Percentiles rank a stretch among this genome's conserved stretches.
Evolutionary conservation across 1,140 invertebrate species (phyloP).

Genomic region (Drosophila arizonae): DNA sequence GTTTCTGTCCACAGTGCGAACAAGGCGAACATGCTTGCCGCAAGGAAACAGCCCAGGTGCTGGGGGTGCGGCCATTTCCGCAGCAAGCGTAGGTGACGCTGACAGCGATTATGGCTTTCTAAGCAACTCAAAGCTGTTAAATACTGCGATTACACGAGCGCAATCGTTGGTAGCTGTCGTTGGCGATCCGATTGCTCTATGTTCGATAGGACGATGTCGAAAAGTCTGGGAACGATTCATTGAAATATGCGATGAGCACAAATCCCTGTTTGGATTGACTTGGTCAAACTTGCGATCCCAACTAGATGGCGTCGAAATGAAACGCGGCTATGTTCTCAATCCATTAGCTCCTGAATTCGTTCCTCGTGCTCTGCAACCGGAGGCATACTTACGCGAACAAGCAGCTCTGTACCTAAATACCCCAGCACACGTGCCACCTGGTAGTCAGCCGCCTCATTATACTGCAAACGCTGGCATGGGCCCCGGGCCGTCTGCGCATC

Average conservation of each 20-base stretch:
- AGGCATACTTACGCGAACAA: conserved; percentile 82
- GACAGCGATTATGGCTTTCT: conserved; percentile 92
- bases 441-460: conserved; percentile 55
- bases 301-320: conserved; percentile 89
- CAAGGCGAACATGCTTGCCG: conserved; percentile 87
- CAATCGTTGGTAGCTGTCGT: conserved; percentile 94
- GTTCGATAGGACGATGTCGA: conserved; percentile 92
- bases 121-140: conserved; percentile 92
- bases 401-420: conserved; percentile 70
- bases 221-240: conserved; percentile 93
- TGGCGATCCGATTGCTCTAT: conserved; percentile 93
- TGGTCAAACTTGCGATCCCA: conserved; percentile 87
- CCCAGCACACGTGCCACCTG: conserved; percentile 53
- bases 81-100: conserved; percentile 83
- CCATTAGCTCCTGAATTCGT: conserved; percentile 92
- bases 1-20: conserved; percentile 93
- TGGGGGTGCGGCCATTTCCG: conserved; percentile 28
- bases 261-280: conserved; percentile 90
- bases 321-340: conserved; percentile 90
- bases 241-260: conserved; percentile 88
- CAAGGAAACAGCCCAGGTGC: conserved; percentile 64
- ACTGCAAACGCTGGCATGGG: conserved; percentile 58
- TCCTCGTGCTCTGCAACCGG: conserved; percentile 85
- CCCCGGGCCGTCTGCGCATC: conserved; percentile 60
- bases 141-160: conserved; percentile 93